A percentile compares a stretch with the other conserved stretches of the same genome.
These are phyloP conservation scores for Sebastes minor DNA, from an alignment of 2,797 vertebrate genomes.

Conservation along the genomic window DNA sequence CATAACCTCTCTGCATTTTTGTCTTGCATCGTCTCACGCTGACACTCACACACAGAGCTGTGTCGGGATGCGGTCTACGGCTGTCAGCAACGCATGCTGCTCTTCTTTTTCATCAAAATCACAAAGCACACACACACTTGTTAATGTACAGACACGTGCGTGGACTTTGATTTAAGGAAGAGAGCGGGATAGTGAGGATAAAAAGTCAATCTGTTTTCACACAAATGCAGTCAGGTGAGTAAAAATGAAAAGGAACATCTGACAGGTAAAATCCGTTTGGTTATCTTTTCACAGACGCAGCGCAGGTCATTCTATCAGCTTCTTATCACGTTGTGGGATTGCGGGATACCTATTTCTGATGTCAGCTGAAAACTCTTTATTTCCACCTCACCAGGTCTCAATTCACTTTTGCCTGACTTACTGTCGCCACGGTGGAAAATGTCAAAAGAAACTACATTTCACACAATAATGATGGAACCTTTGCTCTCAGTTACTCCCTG, in stretches of 20 bases:
- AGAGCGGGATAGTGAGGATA: background rate
- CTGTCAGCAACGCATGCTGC: background rate
- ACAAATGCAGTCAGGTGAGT: background rate
- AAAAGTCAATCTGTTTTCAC: background rate
- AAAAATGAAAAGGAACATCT: background rate
- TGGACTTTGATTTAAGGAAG: background rate
- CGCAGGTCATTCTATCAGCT: background rate
- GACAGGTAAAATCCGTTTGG: background rate
- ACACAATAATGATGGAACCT: background rate
- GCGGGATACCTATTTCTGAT: background rate
- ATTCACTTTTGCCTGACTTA: background rate
- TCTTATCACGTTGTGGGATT: background rate
- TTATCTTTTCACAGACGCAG: background rate
- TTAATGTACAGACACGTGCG: background rate
- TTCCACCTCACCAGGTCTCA: slow-evolving; percentile 4
- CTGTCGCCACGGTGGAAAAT: background rate
- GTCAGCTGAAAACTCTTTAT: slow-evolving; percentile 10
- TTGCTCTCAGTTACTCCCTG: background rate
- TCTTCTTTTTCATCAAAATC: background rate
- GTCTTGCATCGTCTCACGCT: background rate
- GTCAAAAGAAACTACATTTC: slow-evolving; percentile 5
- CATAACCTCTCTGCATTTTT: background rate
- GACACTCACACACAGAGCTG: background rate
- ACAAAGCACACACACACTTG: background rate
- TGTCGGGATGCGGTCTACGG: background rate